A percentile compares a stretch with the other conserved stretches of the same genome.
Conservation (phyloP, 2,797 vertebrate species). For the Onychomys torridus region DNA sequence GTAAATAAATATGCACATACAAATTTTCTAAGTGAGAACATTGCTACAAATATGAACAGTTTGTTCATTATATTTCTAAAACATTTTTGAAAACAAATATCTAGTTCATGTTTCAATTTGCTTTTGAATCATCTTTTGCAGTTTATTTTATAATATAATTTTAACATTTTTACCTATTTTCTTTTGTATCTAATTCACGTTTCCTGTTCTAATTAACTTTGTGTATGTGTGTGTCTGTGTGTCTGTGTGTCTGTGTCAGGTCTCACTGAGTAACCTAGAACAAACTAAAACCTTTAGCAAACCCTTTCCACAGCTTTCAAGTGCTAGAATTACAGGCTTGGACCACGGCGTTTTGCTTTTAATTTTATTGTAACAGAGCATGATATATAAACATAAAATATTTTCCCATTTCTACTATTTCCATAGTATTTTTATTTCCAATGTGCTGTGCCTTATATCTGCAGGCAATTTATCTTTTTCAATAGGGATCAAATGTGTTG, state of each 20-base stretch:
- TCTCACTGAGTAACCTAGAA: neutral
- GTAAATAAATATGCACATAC: neutral
- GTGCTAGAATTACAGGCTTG: neutral
- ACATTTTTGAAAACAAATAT: conserved; percentile 10
- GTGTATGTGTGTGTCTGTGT: neutral
- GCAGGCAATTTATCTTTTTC: neutral
- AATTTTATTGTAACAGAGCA: neutral
- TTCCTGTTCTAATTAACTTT: neutral
- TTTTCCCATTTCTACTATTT: neutral
- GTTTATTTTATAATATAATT: neutral
- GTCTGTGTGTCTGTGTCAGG: neutral
- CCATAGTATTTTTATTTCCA: neutral
- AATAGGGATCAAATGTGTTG: neutral
- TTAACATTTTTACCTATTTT: neutral
- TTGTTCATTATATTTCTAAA: neutral
- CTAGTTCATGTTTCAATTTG: neutral
- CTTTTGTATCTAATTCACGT: neutral
- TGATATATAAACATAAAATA: neutral
- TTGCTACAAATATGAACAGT: too few relatives aligned
- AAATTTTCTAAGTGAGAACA: neutral
- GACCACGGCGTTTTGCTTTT: neutral
- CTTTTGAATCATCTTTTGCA: neutral
- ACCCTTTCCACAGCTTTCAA: neutral
- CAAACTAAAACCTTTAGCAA: neutral
- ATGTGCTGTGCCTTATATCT: neutral